Conservation (phyloP, 2,797 vertebrate species). For the Tolypeutes matacus region DNA sequence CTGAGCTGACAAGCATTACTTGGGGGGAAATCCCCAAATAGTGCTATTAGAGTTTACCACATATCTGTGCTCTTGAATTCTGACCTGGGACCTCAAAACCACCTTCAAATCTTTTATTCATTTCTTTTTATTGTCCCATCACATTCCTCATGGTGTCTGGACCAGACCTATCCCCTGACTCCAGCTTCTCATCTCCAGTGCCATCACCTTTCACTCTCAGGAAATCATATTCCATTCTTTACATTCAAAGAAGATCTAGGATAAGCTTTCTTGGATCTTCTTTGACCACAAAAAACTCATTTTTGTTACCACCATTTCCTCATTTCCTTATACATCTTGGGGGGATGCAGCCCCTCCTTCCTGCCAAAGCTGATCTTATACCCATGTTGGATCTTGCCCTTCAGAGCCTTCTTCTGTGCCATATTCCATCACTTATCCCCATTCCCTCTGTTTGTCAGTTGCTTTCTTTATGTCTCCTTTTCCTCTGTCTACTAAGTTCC, state of each 20-base stretch:
- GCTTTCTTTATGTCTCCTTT: neutral
- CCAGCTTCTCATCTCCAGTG: neutral
- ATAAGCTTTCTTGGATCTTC: neutral
- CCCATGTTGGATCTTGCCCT: neutral
- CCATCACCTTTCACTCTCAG: neutral
- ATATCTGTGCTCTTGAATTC: neutral
- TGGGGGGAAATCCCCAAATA: neutral
- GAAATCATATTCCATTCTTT: neutral
- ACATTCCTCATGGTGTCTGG: neutral
- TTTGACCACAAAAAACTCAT: neutral
- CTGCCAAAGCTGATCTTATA: neutral
- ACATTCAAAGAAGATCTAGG: neutral
- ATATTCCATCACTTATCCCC: neutral
- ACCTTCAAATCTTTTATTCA: neutral
- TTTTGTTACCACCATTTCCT: neutral
- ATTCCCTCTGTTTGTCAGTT: neutral
- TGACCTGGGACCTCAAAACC: neutral
- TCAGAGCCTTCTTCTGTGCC: accelerated
- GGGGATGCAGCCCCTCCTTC: neutral
- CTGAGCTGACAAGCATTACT: neutral
- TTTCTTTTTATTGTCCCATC: neutral
- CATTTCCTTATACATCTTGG: neutral
- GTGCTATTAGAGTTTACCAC: neutral
- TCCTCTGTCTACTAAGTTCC: neutral
- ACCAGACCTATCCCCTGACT: neutral